Percentiles rank a stretch among this genome's conserved stretches.
These are phyloP conservation scores for Halichoerus grypus DNA, from an alignment of 2,113 vertebrate species.

Conservation along the genomic window DNA sequence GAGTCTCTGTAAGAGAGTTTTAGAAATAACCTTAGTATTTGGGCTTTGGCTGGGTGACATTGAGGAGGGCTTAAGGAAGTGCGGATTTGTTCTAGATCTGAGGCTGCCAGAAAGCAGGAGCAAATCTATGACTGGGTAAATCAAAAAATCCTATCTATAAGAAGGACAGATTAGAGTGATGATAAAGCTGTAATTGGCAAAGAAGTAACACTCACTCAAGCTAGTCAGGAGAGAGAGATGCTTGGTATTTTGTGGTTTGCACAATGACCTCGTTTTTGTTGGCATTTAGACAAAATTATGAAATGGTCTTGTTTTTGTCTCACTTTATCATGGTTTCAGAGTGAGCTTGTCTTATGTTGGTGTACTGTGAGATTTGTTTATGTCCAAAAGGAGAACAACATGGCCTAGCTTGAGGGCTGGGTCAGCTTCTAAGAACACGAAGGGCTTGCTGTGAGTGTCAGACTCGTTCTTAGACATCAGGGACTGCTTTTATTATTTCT, in stretches of 20 bases:
- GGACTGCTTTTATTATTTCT: not conserved
- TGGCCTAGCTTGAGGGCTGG: not conserved
- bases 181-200: not conserved
- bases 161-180: not conserved
- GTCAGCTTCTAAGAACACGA: not conserved
- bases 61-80: not conserved
- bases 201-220: not conserved
- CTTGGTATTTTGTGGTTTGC: not conserved
- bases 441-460: not conserved
- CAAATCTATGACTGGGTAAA: not conserved
- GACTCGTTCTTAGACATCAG: not conserved
- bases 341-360: not conserved
- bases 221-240: not conserved
- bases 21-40: not conserved
- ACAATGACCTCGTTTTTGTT: not conserved
- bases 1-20: not conserved
- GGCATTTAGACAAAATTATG: not conserved
- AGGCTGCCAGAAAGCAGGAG: not conserved
- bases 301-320: slow-evolving; percentile 27
- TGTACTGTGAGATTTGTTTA: slow-evolving; percentile 38
- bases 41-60: not conserved
- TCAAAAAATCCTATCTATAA: not conserved
- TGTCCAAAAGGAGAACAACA: not conserved
- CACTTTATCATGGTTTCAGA: not conserved
- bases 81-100: not conserved